Conservation (phyloP, 92 coral and sea anemone genomes). For the Muricea muricata region DNA sequence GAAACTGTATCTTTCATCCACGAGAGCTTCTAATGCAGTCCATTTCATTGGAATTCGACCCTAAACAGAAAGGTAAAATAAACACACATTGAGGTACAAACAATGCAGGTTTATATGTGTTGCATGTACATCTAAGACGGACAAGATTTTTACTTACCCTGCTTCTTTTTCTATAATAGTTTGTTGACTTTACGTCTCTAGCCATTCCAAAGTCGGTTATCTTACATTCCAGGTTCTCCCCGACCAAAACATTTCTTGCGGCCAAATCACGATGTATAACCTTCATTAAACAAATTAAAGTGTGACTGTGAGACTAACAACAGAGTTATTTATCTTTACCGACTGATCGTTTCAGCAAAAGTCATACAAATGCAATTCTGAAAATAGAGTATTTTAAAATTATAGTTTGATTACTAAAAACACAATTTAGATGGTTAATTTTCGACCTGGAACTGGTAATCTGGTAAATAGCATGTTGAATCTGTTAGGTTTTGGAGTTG, state of each 20-base stretch:
- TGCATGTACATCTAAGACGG: too few species aligned
- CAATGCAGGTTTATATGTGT: background rate
- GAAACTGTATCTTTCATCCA: background rate
- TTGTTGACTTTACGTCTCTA: background rate
- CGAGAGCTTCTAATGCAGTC: constrained; percentile 22
- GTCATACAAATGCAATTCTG: too few species aligned
- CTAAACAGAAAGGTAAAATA: background rate
- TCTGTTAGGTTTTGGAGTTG: too few species aligned
- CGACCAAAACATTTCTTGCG: constrained; percentile 30
- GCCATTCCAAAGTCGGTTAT: constrained; percentile 39
- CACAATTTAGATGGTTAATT: too few species aligned
- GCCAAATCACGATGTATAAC: constrained; percentile 23
- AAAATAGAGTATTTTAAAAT: too few species aligned
- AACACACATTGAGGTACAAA: background rate
- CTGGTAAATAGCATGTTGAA: too few species aligned
- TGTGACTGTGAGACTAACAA: too few species aligned
- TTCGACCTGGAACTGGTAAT: too few species aligned
- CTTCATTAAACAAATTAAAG: background rate
- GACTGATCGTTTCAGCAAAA: too few species aligned
- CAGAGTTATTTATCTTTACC: too few species aligned
- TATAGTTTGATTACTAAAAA: too few species aligned
- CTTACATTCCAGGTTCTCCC: background rate
- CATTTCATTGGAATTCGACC: constrained; percentile 28
- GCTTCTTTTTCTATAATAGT: background rate
- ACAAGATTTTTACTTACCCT: too few species aligned